Evolutionary conservation across 2,113 vertebrate genomes (phyloP).

Genomic region (Triplophysa dalaica): DNA sequence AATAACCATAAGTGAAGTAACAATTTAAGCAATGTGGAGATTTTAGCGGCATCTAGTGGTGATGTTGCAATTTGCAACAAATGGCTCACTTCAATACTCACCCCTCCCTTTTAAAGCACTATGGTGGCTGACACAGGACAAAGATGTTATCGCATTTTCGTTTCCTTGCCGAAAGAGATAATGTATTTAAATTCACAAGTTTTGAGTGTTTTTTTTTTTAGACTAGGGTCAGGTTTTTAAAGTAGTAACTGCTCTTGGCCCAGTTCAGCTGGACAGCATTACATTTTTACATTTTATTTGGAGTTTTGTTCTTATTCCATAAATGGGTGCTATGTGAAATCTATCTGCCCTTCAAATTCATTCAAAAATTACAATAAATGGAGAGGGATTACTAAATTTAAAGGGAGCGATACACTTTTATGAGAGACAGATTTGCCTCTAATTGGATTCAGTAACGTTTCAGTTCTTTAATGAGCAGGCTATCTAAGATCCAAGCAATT

Average conservation of each 20-base stretch:
- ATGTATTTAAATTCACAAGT: no score
- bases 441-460: constrained; percentile 31
- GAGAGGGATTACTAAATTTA: not conserved
- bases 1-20: no score
- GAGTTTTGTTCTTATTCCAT: not conserved
- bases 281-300: no score
- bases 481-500: constrained; percentile 35
- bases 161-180: no score
- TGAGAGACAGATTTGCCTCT: constrained; percentile 10
- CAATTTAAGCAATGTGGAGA: no score
- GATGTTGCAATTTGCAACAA: no score
- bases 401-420: constrained; percentile 16
- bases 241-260: not conserved
- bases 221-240: not conserved
- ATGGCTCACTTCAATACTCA: no score
- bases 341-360: not conserved
- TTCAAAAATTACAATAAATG: not conserved
- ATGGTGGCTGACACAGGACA: no score
- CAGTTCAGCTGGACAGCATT: no score
- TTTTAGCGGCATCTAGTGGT: no score
- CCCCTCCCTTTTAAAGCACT: no score
- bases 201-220: not conserved
- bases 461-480: constrained; percentile 24
- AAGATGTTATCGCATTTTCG: no score
- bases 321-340: not conserved